A percentile compares a stretch with the other conserved stretches of the same genome.
Conservation (phyloP, 2,797 vertebrate genomes). For the Arremon brunneinucha region DNA sequence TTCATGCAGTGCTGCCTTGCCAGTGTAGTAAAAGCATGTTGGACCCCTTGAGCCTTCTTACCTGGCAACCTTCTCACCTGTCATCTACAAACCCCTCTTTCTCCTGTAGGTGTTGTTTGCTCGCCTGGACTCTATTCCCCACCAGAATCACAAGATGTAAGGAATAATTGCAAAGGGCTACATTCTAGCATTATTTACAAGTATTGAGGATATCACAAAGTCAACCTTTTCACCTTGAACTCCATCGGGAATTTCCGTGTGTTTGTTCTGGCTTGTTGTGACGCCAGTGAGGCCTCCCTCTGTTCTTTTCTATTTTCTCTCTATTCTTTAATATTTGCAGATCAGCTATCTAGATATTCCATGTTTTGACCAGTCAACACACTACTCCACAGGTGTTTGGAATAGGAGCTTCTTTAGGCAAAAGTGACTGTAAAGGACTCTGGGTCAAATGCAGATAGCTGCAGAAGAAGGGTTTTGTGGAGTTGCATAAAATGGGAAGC, state of each 20-base stretch:
- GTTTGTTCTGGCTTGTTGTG: neutral
- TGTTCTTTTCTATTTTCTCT: neutral
- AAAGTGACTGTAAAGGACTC: neutral
- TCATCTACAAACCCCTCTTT: neutral
- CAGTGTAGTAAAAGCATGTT: neutral
- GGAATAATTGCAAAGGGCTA: neutral
- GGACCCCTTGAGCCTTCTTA: neutral
- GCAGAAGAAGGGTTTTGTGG: neutral
- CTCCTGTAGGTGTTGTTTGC: neutral
- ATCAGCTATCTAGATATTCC: neutral
- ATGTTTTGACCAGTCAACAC: neutral
- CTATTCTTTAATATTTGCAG: neutral
- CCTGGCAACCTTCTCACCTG: neutral
- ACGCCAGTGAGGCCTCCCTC: rapidly evolving
- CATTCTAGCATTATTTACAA: neutral
- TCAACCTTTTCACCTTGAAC: neutral
- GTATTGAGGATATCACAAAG: neutral
- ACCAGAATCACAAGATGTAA: neutral
- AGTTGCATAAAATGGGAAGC: neutral
- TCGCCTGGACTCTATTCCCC: neutral
- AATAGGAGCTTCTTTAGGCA: neutral
- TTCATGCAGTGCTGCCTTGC: neutral
- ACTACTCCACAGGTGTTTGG: neutral
- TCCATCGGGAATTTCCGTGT: neutral
- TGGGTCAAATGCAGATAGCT: neutral